A percentile compares a stretch with the other conserved stretches of the same genome.
phyloP scores from a whole-genome alignment of 2,888 invertebrate species.

The Blomia tropicalis region DNA sequence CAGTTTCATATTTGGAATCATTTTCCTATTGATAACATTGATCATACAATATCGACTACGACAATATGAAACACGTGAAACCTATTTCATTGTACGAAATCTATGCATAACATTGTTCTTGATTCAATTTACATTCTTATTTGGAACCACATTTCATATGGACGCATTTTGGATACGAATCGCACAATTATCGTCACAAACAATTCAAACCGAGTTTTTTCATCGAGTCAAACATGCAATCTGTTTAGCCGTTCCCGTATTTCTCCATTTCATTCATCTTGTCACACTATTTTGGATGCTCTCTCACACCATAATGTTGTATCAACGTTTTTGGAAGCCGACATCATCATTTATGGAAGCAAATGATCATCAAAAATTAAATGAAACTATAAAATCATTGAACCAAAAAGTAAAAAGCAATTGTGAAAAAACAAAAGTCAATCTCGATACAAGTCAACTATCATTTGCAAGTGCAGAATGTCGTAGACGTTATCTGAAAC shows the following conservation, averaged over 20 bases:
- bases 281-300: constrained; percentile 54
- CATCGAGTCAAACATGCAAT: constrained; percentile 35
- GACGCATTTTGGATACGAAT: constrained; percentile 10
- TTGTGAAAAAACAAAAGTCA: neutral
- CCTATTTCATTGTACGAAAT: constrained; percentile 30
- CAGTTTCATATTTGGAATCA: constrained; percentile 13
- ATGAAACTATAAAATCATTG: neutral
- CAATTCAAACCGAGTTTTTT: neutral
- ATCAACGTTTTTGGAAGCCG: constrained; percentile 36
- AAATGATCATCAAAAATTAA: neutral
- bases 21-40: constrained; percentile 20
- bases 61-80: constrained; percentile 23
- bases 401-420: neutral
- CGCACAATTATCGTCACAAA: neutral
- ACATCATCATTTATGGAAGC: constrained; percentile 33
- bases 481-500: neutral
- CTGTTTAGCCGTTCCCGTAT: constrained; percentile 50
- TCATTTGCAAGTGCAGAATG: neutral
- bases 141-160: constrained; percentile 26
- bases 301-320: constrained; percentile 44
- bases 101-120: constrained; percentile 28
- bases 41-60: constrained; percentile 16
- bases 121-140: constrained; percentile 30
- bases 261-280: constrained; percentile 53
- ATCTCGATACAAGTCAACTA: neutral